These are phyloP conservation scores for Bubo blakistoni DNA, from an alignment of 2,113 vertebrate genomes.

Conservation along the genomic window DNA sequence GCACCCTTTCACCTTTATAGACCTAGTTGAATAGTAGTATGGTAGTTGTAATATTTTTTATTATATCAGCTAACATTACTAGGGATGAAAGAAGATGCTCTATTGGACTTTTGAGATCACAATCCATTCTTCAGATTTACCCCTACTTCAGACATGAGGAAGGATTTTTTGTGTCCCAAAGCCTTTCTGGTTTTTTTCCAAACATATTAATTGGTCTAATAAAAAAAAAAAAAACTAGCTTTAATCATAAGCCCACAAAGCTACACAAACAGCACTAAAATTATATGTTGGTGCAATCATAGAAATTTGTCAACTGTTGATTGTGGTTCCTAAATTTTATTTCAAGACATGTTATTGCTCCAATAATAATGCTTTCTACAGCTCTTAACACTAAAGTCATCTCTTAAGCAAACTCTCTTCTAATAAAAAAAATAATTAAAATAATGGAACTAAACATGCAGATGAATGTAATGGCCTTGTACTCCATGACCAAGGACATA, in stretches of 20 bases:
- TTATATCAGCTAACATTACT: background rate
- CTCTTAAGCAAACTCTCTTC: background rate
- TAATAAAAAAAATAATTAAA: background rate
- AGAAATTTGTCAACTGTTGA: background rate
- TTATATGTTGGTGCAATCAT: background rate
- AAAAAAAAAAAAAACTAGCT: background rate
- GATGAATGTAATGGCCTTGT: background rate
- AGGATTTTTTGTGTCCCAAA: background rate
- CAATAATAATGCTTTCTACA: background rate
- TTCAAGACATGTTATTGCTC: background rate
- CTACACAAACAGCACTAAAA: background rate
- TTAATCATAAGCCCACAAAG: background rate
- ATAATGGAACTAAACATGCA: background rate
- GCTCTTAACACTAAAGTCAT: background rate
- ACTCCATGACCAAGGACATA: background rate
- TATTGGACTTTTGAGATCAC: background rate
- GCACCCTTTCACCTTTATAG: background rate
- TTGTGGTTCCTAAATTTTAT: background rate
- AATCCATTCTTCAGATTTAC: background rate
- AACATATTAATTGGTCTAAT: background rate
- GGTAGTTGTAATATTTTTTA: background rate
- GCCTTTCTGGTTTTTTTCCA: background rate
- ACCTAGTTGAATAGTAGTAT: background rate
- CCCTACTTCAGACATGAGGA: background rate
- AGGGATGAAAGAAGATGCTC: background rate